These are phyloP conservation scores for Eulemur rufifrons DNA, from an alignment of 2,113 vertebrate species.

Conservation along the genomic window DNA sequence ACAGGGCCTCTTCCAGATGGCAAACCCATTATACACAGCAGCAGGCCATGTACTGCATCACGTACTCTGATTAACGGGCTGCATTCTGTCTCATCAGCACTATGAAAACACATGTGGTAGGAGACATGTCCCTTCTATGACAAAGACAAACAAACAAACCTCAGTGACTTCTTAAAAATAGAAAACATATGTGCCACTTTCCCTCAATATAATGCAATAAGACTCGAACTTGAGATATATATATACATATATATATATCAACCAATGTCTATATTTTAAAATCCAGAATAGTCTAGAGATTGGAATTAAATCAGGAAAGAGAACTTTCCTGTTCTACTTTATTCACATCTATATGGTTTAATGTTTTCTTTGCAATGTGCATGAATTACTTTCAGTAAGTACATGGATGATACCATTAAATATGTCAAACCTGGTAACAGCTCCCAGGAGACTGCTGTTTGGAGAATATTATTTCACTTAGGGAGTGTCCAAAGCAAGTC, in stretches of 20 bases:
- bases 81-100: neutral
- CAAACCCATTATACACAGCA: neutral
- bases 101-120: neutral
- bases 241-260: no score
- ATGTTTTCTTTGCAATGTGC: neutral
- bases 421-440: neutral
- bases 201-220: neutral
- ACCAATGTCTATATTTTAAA: neutral
- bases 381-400: conserved; percentile 1
- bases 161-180: neutral
- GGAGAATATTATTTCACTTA: neutral
- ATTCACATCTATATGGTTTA: neutral
- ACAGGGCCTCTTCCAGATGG: conserved; percentile 7
- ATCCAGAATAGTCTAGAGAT: neutral
- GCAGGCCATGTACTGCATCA: neutral
- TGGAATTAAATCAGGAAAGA: neutral
- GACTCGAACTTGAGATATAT: neutral
- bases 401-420: neutral
- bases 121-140: neutral
- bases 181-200: neutral
- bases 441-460: neutral
- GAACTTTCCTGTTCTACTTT: neutral
- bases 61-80: neutral
- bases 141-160: neutral
- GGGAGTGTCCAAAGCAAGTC: neutral